Evolutionary conservation across 2,113 vertebrate species (phyloP), one percentile per base, ranked within the genome.

Genomic region (Hippocampus guttulatus): DNA sequence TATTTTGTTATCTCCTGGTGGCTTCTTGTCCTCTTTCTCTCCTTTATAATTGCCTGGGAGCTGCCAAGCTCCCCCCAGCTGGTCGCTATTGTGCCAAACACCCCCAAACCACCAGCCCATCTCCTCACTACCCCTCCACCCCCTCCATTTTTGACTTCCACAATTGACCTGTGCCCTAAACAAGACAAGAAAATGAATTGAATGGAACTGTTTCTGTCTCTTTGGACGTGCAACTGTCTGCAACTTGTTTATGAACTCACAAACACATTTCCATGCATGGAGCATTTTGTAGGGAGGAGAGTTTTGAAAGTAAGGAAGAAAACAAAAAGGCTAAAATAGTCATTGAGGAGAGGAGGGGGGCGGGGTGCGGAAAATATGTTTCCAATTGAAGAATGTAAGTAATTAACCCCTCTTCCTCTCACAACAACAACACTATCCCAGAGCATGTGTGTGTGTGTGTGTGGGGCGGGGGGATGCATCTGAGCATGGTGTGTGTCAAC

Each of bases 381-480:
- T 87, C 82, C 81, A 77, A 90, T 88, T 88, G 86, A 84, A 81
- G 85, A 88, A 76, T 84, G 81, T 49, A 81, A 82, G 84, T 79
- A 85, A 87, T 90, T 88, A 83, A 87, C 87, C 82, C 72, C 69
- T 77, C 81, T 82, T 86, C 76, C 86, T 84, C 80, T 68, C 78
- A 75, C 82, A 88, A 87, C 78, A 85, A 77, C 81, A 85, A 79
- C 87, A 77, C 71, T 67, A 68, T 76, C 75, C 74, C 68, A 65
- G 66, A 75, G 65, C 81, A 71, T 79, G 74, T 51, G 47, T 18
- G 81, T 80, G 33, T 38, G 33, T 38, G 33, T 79, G 69, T 43
- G 71, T 52, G 30, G 30, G 30, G 30, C 3, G 30, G 30, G 70
- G 78, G 70, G 30, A 3, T 30, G 74, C 68, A 77, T 78, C 66